These are phyloP conservation scores for Meganola albula DNA, from an alignment of 2,888 invertebrate genomes.

Conservation along the genomic window DNA sequence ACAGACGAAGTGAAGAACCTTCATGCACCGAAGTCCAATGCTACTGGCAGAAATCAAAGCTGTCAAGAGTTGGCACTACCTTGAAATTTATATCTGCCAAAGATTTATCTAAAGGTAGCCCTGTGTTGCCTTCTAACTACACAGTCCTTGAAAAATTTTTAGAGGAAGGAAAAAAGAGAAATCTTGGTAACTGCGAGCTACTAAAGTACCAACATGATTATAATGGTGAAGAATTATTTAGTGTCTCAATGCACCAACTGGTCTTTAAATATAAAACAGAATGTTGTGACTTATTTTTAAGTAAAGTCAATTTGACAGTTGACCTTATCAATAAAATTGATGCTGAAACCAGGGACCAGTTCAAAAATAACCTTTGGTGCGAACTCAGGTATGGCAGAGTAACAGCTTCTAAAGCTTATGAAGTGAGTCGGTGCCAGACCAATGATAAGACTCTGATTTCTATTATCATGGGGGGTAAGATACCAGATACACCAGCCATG, in stretches of 20 bases:
- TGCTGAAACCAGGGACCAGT: not conserved
- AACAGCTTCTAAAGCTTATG: not conserved
- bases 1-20: constrained; percentile 36
- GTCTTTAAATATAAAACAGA: not conserved
- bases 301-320: not conserved
- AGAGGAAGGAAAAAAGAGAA: constrained; percentile 3
- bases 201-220: constrained; percentile 1
- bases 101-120: constrained; percentile 1
- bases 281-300: not conserved
- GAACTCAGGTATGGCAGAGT: not conserved
- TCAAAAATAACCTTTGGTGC: not conserved
- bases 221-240: not conserved
- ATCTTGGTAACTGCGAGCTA: constrained; percentile 2
- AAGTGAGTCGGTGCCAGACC: not conserved
- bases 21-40: constrained; percentile 29
- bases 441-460: not conserved
- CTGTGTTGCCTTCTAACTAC: not conserved
- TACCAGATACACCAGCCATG: not conserved
- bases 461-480: not conserved
- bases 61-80: constrained; percentile 31
- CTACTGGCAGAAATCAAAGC: constrained; percentile 35
- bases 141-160: constrained; percentile 1
- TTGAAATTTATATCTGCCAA: not conserved
- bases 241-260: constrained; percentile 1
- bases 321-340: not conserved